Base-by-base conservation (phyloP, 2,888 invertebrate genomes). In the Dryocosmus kuriphilus region DNA sequence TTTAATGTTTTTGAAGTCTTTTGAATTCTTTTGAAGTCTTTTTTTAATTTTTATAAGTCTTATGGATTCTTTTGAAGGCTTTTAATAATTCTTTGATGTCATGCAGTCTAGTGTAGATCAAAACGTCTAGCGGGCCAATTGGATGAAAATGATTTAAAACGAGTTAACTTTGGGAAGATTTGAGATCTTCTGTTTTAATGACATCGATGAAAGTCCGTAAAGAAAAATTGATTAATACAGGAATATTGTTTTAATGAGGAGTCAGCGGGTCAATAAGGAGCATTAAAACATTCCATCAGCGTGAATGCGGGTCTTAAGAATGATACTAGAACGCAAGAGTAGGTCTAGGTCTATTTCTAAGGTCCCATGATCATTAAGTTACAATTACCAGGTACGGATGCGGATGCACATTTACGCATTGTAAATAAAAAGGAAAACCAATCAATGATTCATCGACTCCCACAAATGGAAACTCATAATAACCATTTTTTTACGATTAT, bases 301-400 rank as follows among this genome's bases (percentile, higher is more conserved):
- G 46, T 71, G 71, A 71, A 71, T 71, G 71, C 71, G 71, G 71
- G 71, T 51, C 51, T 71, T 51, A 30, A 51, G 71, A 71, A 71
- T 71, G 46, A 71, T 71, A 76, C 30, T 76, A 24, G 77, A 73
- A 76, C 80, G 78, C 77, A 76, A 78, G 82, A 80, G 80, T 81
- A 81, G 80, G 82, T 82, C 80, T 82, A 82, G 82, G 80, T 82
- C 82, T 79, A 57, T 74, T 71, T 46, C 30, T 71, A 71, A 71
- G 71, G 75, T 51, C 74, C 78, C 76, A 75, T 32, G 76, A 78
- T 82, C 81, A 79, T 79, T 82, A 82, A 79, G 76, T 71, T 74
- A 60, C 79, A 77, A 77, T 79, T 80, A 77, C 79, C 76, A 80
- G 80, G 80, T 78, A 79, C 79, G 75, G 62, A 73, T 77, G 41